Evolutionary conservation across 2,888 invertebrate species (phyloP).

Genomic region (Cataglyphis rosenhaueri): DNA sequence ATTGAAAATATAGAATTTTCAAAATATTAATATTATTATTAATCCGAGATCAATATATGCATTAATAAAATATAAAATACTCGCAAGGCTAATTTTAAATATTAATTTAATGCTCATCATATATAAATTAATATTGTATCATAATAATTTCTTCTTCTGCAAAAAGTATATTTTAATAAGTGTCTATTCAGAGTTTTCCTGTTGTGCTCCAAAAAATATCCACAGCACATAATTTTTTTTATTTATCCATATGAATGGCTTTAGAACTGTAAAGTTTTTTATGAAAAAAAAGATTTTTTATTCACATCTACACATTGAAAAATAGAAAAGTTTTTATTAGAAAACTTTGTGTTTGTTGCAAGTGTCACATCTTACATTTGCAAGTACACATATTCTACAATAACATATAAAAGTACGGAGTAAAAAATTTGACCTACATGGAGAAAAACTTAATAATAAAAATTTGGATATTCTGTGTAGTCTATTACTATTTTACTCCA

Average conservation of each 20-base stretch:
- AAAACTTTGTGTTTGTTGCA: conserved; percentile 20
- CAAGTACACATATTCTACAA: not conserved
- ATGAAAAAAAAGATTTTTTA: not conserved
- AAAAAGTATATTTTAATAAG: not conserved
- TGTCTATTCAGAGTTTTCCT: not conserved
- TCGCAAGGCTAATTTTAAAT: not conserved
- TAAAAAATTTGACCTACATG: conserved; percentile 27
- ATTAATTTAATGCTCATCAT: not conserved
- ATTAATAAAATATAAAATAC: not conserved
- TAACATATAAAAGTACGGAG: conserved; percentile 8
- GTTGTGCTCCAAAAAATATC: not conserved
- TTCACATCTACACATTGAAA: not conserved
- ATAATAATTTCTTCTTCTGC: not conserved
- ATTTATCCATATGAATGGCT: not conserved
- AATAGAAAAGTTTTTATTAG: conserved; percentile 36
- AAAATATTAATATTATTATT: not conserved
- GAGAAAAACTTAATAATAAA: conserved; percentile 15
- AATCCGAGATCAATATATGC: not conserved
- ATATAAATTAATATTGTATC: not conserved
- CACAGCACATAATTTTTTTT: not conserved
- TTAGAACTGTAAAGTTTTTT: not conserved
- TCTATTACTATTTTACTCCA: not conserved
- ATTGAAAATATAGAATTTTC: not conserved
- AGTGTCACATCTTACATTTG: conserved; percentile 13
- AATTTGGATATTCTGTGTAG: not conserved